Evolutionary conservation across 1,140 invertebrate species (phyloP).

Genomic region (Drosophila trapezifrons): DNA sequence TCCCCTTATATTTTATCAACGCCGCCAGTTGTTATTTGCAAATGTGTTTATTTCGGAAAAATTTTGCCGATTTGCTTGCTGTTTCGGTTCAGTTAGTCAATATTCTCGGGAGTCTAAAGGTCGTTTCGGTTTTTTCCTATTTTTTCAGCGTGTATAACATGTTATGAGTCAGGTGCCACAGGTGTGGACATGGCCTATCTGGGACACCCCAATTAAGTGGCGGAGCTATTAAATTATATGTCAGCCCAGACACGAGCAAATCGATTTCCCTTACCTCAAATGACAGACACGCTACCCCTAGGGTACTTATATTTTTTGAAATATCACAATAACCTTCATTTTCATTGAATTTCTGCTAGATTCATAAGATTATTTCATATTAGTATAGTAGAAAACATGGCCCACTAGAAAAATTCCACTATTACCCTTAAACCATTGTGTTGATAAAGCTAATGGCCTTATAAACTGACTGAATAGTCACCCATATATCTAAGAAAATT

Average conservation of each 20-base stretch:
- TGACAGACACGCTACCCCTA: background rate
- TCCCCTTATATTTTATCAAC: slow-evolving; percentile 1
- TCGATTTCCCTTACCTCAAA: slow-evolving; percentile 11
- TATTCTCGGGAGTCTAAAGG: background rate
- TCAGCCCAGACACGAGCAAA: slow-evolving; percentile 16
- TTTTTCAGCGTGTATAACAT: background rate
- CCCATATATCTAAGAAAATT: slow-evolving; percentile 1
- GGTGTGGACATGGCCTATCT: slow-evolving; percentile 30
- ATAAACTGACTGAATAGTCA: background rate
- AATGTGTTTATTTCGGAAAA: background rate
- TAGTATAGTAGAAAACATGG: background rate
- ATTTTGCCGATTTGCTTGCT: background rate
- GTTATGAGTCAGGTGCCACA: slow-evolving; percentile 30
- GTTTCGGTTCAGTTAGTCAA: background rate
- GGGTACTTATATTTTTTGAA: background rate
- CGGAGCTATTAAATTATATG: slow-evolving; percentile 25
- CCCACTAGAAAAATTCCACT: too few relatives aligned
- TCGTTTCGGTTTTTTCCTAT: background rate
- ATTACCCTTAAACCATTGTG: background rate
- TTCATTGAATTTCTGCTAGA: background rate
- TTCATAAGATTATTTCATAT: background rate
- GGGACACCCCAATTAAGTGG: slow-evolving; percentile 34
- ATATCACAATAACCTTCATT: background rate
- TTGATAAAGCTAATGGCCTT: background rate
- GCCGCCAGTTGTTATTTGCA: background rate